Percentiles rank a stretch among this genome's conserved stretches.
These are phyloP conservation scores for Gerris buenoi DNA, from an alignment of 1,140 invertebrate genomes.

Conservation along the genomic window DNA sequence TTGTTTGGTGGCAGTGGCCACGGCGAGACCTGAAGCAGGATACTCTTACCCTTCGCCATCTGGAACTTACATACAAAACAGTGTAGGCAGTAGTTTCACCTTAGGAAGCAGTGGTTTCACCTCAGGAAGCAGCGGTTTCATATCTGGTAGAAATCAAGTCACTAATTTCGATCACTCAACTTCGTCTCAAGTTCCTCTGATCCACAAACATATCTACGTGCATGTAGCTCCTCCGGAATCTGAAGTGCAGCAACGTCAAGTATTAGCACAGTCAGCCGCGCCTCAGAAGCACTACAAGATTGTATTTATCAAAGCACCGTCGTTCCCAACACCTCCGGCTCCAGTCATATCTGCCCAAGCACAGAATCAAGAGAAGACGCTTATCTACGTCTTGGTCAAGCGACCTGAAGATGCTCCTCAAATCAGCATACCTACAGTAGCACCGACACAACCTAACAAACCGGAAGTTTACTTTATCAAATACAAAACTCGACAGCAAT, in stretches of 20 bases:
- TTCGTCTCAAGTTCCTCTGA: slow-evolving; percentile 32
- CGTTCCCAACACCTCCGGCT: slow-evolving; percentile 51
- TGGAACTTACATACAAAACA: background rate
- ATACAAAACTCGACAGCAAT: slow-evolving; percentile 59
- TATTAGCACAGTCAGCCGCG: slow-evolving; percentile 38
- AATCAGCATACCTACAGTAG: slow-evolving; percentile 52
- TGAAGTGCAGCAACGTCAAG: slow-evolving; percentile 39
- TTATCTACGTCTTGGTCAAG: no score
- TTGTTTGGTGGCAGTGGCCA: background rate
- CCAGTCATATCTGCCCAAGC: slow-evolving; percentile 57
- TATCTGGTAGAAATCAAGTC: background rate
- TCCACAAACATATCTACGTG: slow-evolving; percentile 67
- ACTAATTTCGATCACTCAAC: slow-evolving; percentile 29
- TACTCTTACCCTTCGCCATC: background rate
- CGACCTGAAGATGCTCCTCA: slow-evolving; percentile 61
- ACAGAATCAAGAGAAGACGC: no score
- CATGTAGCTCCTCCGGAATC: slow-evolving; percentile 62
- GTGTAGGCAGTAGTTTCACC: background rate
- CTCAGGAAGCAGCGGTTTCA: no score
- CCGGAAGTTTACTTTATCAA: slow-evolving; percentile 77
- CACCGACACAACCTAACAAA: slow-evolving; percentile 64
- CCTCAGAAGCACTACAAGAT: slow-evolving; percentile 75
- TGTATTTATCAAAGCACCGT: slow-evolving; percentile 75
- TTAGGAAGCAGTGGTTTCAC: no score
- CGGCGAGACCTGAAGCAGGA: no score